phyloP scores from a whole-genome alignment of 2,888 invertebrate genomes.

The Auanema freiburgensis region DNA sequence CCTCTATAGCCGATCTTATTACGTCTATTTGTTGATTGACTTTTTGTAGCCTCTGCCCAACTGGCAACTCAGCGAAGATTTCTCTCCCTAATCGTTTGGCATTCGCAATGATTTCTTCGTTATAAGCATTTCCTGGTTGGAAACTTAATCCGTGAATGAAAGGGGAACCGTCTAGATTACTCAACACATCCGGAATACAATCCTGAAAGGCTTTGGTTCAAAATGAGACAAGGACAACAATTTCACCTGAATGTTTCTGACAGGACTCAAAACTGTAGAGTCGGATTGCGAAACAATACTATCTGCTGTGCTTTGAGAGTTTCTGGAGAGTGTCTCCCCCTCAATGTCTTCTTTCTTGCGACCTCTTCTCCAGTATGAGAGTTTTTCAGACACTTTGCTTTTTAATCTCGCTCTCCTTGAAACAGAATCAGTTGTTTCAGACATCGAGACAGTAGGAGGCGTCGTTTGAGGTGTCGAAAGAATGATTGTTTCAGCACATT shows the following conservation, averaged over 20 bases:
- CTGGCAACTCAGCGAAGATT: conserved; percentile 75
- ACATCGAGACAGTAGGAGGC: not conserved
- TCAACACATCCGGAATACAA: conserved; percentile 39
- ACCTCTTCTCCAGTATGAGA: conserved; percentile 35
- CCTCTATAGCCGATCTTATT: conserved; percentile 77
- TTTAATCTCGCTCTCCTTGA: conserved; percentile 28
- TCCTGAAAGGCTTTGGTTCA: too few relatives aligned
- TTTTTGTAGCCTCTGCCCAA: conserved; percentile 75
- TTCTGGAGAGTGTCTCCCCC: not conserved
- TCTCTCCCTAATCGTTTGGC: conserved; percentile 85
- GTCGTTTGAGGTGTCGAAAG: too few relatives aligned
- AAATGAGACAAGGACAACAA: too few relatives aligned
- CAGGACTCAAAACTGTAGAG: conserved; percentile 20
- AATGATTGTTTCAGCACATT: too few relatives aligned
- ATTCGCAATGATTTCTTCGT: conserved; percentile 82
- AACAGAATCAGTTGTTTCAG: not conserved
- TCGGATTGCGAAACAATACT: not conserved
- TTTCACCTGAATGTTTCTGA: conserved; percentile 38
- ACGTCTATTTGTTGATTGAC: conserved; percentile 83
- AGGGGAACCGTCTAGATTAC: conserved; percentile 40
- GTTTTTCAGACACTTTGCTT: conserved; percentile 51
- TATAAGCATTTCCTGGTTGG: conserved; percentile 68
- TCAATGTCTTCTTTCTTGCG: conserved; percentile 35
- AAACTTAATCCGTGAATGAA: conserved; percentile 42
- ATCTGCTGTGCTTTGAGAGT: conserved; percentile 18